A percentile compares a stretch with the other conserved stretches of the same genome.
Conservation (phyloP, 2,113 vertebrate genomes). For the Girardinichthys multiradiatus region DNA sequence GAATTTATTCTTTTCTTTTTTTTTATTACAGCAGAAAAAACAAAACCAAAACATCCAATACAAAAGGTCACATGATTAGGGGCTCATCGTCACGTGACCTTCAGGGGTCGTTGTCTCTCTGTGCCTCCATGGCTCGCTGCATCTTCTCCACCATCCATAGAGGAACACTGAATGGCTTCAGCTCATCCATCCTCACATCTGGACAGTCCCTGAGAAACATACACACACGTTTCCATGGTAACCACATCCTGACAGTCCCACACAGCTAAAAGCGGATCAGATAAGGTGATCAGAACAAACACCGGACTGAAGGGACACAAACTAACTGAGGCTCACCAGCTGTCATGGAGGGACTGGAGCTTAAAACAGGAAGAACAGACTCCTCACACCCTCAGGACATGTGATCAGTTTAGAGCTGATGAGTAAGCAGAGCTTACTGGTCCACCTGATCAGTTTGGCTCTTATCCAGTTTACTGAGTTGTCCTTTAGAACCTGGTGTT, state of each 20-base stretch:
- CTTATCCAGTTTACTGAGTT: no score
- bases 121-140: constrained; percentile 90
- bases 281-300: no score
- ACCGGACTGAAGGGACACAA: no score
- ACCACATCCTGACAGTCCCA: background rate
- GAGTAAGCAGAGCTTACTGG: no score
- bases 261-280: no score
- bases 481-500: no score
- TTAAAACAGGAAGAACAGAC: no score
- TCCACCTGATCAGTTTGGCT: no score
- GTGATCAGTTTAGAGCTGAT: no score
- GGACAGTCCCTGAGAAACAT: constrained; percentile 82
- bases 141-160: constrained; percentile 96
- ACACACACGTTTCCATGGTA: constrained; percentile 5
- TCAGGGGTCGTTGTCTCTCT: constrained; percentile 84
- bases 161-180: constrained; percentile 91
- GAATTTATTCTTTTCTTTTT: constrained; percentile 8
- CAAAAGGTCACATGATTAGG: constrained; percentile 8
- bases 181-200: constrained; percentile 90
- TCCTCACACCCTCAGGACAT: no score
- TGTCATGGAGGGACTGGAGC: no score
- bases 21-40: constrained; percentile 17
- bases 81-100: background rate
- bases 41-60: background rate
- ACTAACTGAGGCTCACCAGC: no score